Base-by-base conservation (phyloP, 1,140 invertebrate genomes). In the Scaptomyza hsui region DNA sequence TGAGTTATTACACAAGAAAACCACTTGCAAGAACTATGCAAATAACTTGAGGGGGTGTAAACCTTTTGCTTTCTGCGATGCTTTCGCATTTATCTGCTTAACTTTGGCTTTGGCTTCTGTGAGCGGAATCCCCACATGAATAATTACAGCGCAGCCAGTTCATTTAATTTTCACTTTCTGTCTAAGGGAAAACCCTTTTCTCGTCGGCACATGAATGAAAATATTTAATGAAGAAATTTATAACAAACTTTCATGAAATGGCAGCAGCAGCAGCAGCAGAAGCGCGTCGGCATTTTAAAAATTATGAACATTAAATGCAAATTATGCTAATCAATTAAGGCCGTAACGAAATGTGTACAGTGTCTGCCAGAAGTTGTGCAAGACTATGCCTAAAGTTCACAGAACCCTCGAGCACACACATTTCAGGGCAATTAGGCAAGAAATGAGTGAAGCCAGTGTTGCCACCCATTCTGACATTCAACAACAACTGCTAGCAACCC, bases 201-300 rank as follows among this genome's bases (percentile, higher is more conserved):
- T 5, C 26, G 26, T 29, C 6, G 74, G 72, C 49, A 77, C 65
- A 71, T 71, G 79, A 75, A 78, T 72, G 79, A 75, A 82, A 83
- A 82, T 82, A 82, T 88, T 86, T 86, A 85, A 85, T 85, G 81
- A 86, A 86, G 81, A 85, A 85, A 85, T 85, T 80, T 85, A 85
- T 85, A 85, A 85, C 73, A 76, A 85, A 85, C 55, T 85, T 75
- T 71, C 44, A 62, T 60, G 26, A 67, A 82, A 75, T 67, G 74
- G 49, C 61, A 62, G 53, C 55, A 55, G 65, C 32, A 16, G 13
- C 1, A 57, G 47, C 16, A 55, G 26, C 12, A 42, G 45, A 18
- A 56, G 57, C 42, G 47, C 48, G 48, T 26, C 26, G 29, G 42
- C 51, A 32, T 67, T 65, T 64, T 55, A 86, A 86, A 81, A 86